A percentile compares a stretch with the other conserved stretches of the same genome.
These are phyloP conservation scores for Acanthoscelides obtectus DNA, from an alignment of 2,888 invertebrate genomes.

Conservation along the genomic window DNA sequence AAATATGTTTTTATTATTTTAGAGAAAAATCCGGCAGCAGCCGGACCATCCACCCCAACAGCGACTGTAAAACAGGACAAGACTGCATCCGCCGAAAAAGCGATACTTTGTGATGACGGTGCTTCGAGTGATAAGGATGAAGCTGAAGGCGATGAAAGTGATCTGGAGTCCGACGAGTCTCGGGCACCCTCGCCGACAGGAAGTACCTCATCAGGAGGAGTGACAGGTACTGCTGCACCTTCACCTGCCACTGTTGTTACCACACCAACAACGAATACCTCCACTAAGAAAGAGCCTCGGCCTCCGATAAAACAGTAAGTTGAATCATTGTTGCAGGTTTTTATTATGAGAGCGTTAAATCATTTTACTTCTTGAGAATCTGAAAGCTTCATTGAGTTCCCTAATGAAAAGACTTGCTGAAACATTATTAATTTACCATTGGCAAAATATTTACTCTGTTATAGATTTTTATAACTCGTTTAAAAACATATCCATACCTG, in stretches of 20 bases:
- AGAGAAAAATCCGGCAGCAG: constrained; percentile 38
- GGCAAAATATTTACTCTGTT: too few relatives aligned
- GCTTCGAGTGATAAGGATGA: constrained; percentile 66
- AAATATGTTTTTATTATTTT: constrained; percentile 3
- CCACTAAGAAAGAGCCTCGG: constrained; percentile 21
- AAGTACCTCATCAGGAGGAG: constrained; percentile 1
- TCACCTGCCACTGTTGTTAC: constrained; percentile 4
- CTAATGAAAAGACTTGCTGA: too few relatives aligned
- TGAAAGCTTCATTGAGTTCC: too few relatives aligned
- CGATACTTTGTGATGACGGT: constrained; percentile 64
- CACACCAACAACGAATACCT: constrained; percentile 1
- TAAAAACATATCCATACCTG: too few relatives aligned
- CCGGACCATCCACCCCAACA: constrained; percentile 59
- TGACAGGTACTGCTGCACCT: constrained; percentile 1
- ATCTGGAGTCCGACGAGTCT: constrained; percentile 53
- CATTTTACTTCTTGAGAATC: constrained; percentile 1
- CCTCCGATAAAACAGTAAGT: constrained; percentile 65
- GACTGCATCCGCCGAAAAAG: constrained; percentile 22
- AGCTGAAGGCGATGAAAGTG: constrained; percentile 72
- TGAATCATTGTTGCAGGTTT: constrained; percentile 3
- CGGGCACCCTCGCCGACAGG: constrained; percentile 36
- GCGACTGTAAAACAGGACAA: constrained; percentile 45
- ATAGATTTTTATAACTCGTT: too few relatives aligned
- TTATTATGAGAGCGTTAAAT: not conserved
- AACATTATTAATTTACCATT: too few relatives aligned